Percentiles rank a stretch among this genome's conserved stretches.
These are phyloP conservation scores for Agriopis marginaria DNA, from an alignment of 2,888 invertebrate species.

Conservation along the genomic window DNA sequence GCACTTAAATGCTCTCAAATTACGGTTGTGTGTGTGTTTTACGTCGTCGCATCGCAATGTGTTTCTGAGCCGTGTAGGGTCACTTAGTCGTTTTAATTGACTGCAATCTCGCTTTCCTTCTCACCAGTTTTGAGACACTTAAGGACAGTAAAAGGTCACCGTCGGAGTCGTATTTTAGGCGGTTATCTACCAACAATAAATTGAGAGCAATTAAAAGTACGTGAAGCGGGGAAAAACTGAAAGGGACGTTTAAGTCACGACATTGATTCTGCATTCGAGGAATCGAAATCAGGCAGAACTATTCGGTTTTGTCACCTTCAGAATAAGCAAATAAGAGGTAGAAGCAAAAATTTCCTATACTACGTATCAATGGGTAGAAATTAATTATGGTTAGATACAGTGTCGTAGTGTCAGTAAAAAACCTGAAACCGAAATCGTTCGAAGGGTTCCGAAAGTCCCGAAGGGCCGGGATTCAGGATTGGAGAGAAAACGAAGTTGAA, in stretches of 20 bases:
- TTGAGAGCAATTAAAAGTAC: slow-evolving; percentile 46
- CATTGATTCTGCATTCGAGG: slow-evolving; percentile 48
- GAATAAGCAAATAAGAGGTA: slow-evolving; percentile 10
- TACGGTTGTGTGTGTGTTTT: slow-evolving; percentile 2
- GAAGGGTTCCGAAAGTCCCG: too few relatives aligned
- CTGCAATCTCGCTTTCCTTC: slow-evolving; percentile 44
- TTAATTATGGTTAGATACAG: background rate
- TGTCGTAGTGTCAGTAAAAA: too few relatives aligned
- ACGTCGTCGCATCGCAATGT: slow-evolving; percentile 7
- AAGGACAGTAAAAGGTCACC: slow-evolving; percentile 45
- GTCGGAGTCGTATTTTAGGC: slow-evolving; percentile 41
- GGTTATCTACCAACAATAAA: slow-evolving; percentile 34
- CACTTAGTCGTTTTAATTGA: slow-evolving; percentile 43
- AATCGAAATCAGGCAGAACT: slow-evolving; percentile 51
- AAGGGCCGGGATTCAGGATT: too few relatives aligned
- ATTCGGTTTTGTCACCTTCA: slow-evolving; percentile 42
- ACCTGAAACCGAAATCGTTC: too few relatives aligned
- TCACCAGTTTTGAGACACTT: slow-evolving; percentile 44
- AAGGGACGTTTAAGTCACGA: slow-evolving; percentile 48
- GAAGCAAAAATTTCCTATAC: too few relatives aligned
- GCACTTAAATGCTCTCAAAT: background rate
- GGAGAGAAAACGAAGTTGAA: too few relatives aligned
- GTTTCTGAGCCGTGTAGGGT: slow-evolving; percentile 14
- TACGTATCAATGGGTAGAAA: too few relatives aligned
- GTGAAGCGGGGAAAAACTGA: slow-evolving; percentile 48